These are phyloP conservation scores for Pollimyrus isidori DNA, from an alignment of 2,113 vertebrate species.

Conservation along the genomic window DNA sequence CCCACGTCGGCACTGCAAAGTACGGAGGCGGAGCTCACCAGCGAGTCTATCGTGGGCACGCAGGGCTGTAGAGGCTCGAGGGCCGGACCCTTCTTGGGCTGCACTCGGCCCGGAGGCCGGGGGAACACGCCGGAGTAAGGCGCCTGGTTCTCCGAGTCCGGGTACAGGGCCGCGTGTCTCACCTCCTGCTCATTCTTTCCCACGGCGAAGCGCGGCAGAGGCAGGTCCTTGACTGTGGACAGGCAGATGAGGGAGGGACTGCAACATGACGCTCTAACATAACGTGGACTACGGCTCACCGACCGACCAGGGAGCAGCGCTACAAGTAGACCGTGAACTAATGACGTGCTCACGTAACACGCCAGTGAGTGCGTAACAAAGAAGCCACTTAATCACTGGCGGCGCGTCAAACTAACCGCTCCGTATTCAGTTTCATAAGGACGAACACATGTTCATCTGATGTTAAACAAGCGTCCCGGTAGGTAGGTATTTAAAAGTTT, in stretches of 20 bases:
- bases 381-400: neutral
- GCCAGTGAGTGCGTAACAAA: neutral
- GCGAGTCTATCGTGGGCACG: slow-evolving; percentile 67
- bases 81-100: slow-evolving; percentile 84
- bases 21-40: slow-evolving; percentile 58
- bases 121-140: slow-evolving; percentile 86
- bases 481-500: neutral
- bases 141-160: slow-evolving; percentile 82
- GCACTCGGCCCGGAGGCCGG: slow-evolving; percentile 79
- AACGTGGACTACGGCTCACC: neutral
- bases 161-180: slow-evolving; percentile 73
- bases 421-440: neutral
- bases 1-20: too few species aligned
- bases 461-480: neutral
- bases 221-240: slow-evolving; percentile 84
- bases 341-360: neutral
- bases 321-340: neutral
- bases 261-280: neutral
- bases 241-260: neutral
- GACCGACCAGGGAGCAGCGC: neutral
- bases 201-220: slow-evolving; percentile 83
- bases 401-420: neutral
- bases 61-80: slow-evolving; percentile 81
- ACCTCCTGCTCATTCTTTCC: slow-evolving; percentile 89
- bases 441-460: neutral